Conservation (phyloP, 2,797 vertebrate genomes). For the Alosa sapidissima region DNA sequence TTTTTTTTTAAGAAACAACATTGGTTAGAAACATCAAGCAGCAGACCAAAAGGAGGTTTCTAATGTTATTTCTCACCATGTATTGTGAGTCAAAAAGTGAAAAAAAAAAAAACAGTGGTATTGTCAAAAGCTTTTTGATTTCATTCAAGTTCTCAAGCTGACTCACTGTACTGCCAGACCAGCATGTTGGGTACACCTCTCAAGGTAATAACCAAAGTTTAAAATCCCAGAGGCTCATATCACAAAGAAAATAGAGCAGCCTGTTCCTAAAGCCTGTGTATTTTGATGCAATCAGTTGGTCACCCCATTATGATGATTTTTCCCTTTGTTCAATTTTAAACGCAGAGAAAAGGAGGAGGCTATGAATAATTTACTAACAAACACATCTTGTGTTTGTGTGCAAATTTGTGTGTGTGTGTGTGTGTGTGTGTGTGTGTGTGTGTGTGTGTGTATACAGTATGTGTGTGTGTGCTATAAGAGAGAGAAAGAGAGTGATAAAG, state of each 20-base stretch:
- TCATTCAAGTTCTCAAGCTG: not conserved
- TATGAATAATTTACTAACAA: slow-evolving; percentile 17
- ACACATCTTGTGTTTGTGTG: not conserved
- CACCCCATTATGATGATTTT: not conserved
- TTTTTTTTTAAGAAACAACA: not conserved
- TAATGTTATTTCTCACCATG: not conserved
- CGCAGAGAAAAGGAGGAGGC: slow-evolving; percentile 26
- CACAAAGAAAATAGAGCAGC: not conserved
- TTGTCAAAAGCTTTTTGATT: not conserved
- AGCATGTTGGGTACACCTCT: not conserved
- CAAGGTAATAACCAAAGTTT: not conserved
- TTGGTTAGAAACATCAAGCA: not conserved
- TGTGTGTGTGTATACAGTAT: too few species aligned
- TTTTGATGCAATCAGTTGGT: slow-evolving; percentile 12
- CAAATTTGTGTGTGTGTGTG: not conserved
- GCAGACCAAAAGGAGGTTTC: not conserved
- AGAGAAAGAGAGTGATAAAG: not conserved
- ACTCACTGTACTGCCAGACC: not conserved
- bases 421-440: not conserved
- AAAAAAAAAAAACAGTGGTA: not conserved
- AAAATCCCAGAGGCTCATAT: not conserved
- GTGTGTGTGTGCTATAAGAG: slow-evolving; percentile 22
- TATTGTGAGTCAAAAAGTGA: not conserved
- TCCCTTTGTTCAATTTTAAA: slow-evolving; percentile 32
- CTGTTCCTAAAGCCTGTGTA: not conserved